Evolutionary conservation across 2,113 vertebrate genomes (phyloP).

Genomic region (Sinocyclocheilus maitianheensis): DNA sequence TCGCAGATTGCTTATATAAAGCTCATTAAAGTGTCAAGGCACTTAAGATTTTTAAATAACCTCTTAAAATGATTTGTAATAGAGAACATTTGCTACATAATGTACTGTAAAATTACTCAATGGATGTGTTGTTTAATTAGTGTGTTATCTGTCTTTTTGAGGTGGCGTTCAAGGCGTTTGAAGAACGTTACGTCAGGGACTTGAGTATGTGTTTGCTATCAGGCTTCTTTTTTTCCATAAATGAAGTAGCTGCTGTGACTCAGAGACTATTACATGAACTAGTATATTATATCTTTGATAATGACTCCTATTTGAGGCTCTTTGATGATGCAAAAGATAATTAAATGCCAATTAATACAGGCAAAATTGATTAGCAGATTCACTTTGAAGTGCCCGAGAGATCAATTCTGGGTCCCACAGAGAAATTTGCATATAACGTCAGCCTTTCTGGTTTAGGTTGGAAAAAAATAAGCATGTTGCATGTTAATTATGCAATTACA

Average conservation of each 20-base stretch:
- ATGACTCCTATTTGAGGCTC: constrained; percentile 10
- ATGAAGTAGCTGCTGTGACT: background rate
- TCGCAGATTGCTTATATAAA: background rate
- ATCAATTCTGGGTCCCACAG: background rate
- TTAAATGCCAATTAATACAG: constrained; percentile 15
- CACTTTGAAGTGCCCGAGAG: constrained; percentile 4
- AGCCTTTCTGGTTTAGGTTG: background rate
- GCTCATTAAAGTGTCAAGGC: background rate
- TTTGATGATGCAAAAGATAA: constrained; percentile 32
- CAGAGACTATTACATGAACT: background rate
- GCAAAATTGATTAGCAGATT: constrained; percentile 19
- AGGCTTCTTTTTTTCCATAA: background rate
- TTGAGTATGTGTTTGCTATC: background rate
- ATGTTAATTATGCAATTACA: background rate
- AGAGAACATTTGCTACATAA: no score
- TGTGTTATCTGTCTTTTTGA: background rate
- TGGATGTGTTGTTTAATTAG: background rate
- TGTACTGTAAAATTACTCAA: background rate
- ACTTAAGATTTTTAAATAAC: background rate
- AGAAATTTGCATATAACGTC: background rate
- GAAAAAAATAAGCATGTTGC: background rate
- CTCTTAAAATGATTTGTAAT: constrained; percentile 1
- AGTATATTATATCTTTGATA: constrained; percentile 18
- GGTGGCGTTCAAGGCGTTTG: background rate
- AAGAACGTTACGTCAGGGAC: background rate